Base-by-base conservation (phyloP, 2,888 invertebrate genomes). In the Eilema caniola region DNA sequence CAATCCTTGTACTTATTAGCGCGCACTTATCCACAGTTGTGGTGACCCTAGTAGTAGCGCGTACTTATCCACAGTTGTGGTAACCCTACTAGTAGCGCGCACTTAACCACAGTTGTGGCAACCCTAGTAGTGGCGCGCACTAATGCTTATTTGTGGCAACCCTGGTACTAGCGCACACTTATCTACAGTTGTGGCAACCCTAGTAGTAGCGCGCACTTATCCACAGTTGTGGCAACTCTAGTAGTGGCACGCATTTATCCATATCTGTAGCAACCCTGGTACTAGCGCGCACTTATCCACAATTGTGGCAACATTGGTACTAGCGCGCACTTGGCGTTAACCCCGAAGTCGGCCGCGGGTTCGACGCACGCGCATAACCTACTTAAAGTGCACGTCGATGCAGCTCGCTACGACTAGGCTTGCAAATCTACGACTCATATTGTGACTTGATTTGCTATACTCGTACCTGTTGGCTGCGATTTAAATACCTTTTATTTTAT, bases 261-360 rank as follows among this genome's bases (percentile, higher is more conserved):
- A 33, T 33, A 33, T 4, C 61, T 33, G 23, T 31, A 71, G 56
- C 74, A 85, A 71, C 86, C 81, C 85, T 85, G 84, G 75, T 79
- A 76, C 85, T 63, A 76, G 85, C 64, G 62, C 76, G 74, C 41
- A 41, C 14, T 20, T 61, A 5, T 41, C 24, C 4, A 25, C 16
- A 16, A n/a, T 65, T 33, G 23, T 31, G 71, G 56, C 74, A 85
- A 72, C 86, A 81, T 85, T 86, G 84, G 75, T 79, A 76, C 85
- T 65, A 76, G 85, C 64, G 64, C 78, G 75, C 76, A 83, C 81
- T 83, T 81, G 75, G 83, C 81, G 82, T 87, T 95, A 94, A 94
- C 95, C 95, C 93, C 95, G 95, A 94, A 92, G 92, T 88, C 92
- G 93, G 90, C 84, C 93, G 92, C 70, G 90, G 91, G 94, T 93